A percentile compares a stretch with the other conserved stretches of the same genome.
Evolutionary conservation across 1,140 invertebrate genomes (phyloP).

Genomic region (Hylaeus anthracinus): DNA sequence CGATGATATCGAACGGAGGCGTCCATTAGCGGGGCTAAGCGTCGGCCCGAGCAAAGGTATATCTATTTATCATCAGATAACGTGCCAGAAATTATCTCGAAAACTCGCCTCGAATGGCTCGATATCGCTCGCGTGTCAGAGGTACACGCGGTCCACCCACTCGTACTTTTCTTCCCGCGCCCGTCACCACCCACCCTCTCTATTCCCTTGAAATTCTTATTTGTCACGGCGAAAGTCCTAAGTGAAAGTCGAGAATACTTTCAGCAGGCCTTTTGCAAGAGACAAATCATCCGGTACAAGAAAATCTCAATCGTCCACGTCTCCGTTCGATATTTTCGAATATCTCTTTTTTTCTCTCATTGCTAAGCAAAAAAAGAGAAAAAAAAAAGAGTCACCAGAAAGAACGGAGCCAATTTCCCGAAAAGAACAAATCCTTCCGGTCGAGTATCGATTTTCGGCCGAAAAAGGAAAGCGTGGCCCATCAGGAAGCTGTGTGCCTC

Average conservation of each 20-base stretch:
- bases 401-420: not conserved
- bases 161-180: constrained; percentile 5
- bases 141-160: constrained; percentile 4
- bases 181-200: not conserved
- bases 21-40: constrained; percentile 72
- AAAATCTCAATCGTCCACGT: no score
- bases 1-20: constrained; percentile 72
- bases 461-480: not conserved
- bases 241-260: no score
- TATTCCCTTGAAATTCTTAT: not conserved
- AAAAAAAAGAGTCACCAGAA: not conserved
- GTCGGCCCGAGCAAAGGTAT: constrained; percentile 57
- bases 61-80: constrained; percentile 77
- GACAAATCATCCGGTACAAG: no score
- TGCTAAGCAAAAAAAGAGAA: not conserved
- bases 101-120: constrained; percentile 66
- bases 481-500: not conserved
- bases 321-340: no score
- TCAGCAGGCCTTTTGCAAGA: no score
- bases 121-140: constrained; percentile 72
- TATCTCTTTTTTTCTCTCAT: no score
- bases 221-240: no score
- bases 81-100: constrained; percentile 67
- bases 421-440: not conserved
- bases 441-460: not conserved